phyloP scores from a whole-genome alignment of 2,113 vertebrate genomes.

The Caretta caretta region DNA sequence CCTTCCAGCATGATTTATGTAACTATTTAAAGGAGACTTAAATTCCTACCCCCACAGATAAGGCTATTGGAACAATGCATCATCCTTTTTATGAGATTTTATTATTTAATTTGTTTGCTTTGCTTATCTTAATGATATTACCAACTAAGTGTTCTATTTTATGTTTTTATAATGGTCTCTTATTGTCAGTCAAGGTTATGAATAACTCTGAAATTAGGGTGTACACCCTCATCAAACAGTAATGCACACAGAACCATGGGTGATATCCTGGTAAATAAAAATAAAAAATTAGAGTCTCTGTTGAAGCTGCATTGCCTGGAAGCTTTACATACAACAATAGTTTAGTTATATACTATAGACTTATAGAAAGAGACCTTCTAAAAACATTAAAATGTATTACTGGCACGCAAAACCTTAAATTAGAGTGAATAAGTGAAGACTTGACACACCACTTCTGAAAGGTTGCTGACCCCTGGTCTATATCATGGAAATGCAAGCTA shows the following conservation, averaged over 20 bases:
- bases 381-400: too few species aligned
- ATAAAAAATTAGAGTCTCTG: background rate
- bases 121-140: background rate
- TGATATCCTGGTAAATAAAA: background rate
- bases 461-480: too few species aligned
- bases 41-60: background rate
- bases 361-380: too few species aligned
- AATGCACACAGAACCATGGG: background rate
- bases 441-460: too few species aligned
- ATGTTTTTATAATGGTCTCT: background rate
- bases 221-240: background rate
- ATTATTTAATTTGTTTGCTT: background rate
- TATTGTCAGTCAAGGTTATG: background rate
- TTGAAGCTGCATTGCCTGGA: background rate
- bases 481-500: background rate
- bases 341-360: too few species aligned
- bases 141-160: background rate
- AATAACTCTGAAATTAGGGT: background rate
- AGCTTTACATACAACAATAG: background rate
- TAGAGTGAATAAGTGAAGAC: too few species aligned
- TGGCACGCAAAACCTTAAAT: too few species aligned
- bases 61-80: background rate
- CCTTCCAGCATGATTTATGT: background rate
- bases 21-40: background rate
- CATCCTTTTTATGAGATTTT: background rate